Evolutionary conservation across 2,888 invertebrate genomes (phyloP).

Genomic region (Sclerodermus sp.): DNA sequence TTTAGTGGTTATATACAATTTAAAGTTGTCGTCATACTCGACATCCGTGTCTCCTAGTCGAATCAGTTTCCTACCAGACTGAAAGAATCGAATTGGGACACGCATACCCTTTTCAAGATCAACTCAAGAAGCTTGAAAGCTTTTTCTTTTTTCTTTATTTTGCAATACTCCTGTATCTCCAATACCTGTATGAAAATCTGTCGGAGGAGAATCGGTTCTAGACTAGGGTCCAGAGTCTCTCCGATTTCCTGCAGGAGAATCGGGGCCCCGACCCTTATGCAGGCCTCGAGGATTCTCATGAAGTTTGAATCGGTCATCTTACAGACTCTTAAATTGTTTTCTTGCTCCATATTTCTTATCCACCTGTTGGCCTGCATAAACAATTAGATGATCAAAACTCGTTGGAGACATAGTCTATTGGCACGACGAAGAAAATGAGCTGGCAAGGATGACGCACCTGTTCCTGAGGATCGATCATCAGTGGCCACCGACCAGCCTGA

Average conservation of each 20-base stretch:
- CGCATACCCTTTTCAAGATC: too few species aligned
- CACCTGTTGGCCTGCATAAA: constrained; percentile 77
- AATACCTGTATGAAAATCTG: constrained; percentile 74
- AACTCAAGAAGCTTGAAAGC: too few species aligned
- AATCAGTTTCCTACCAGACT: constrained; percentile 80
- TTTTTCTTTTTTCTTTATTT: too few species aligned
- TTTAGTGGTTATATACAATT: constrained; percentile 89
- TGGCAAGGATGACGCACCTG: too few species aligned
- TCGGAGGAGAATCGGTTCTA: constrained; percentile 80
- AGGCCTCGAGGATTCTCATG: constrained; percentile 77
- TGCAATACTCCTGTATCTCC: too few species aligned
- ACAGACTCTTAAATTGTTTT: constrained; percentile 73
- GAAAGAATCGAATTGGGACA: too few species aligned
- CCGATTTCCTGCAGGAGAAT: constrained; percentile 86
- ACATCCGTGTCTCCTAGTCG: constrained; percentile 84
- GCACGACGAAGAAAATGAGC: constrained; percentile 1
- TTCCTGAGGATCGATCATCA: constrained; percentile 95
- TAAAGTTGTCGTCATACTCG: constrained; percentile 86
- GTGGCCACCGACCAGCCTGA: constrained; percentile 79
- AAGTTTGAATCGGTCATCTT: constrained; percentile 79
- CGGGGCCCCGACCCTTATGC: constrained; percentile 82
- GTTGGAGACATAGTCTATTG: neutral
- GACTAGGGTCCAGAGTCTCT: constrained; percentile 83
- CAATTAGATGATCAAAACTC: neutral
- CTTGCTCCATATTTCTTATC: constrained; percentile 85